Base-by-base conservation (phyloP, 2,797 vertebrate genomes). In the Silurus lanzhouensis region DNA sequence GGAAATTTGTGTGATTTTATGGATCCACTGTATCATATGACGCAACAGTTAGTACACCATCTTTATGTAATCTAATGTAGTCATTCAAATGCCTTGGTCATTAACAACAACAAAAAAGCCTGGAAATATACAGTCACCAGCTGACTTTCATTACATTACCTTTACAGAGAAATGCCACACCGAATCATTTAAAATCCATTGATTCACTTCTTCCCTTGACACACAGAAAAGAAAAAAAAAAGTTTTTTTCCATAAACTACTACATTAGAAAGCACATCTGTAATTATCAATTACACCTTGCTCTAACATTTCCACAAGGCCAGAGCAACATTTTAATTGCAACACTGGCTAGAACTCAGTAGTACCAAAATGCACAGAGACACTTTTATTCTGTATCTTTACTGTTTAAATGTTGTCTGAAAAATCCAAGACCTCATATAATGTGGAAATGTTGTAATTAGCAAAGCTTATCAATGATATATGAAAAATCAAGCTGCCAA, bases 111-210 rank as follows among this genome's bases (percentile, higher is more conserved):
- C 6, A 81, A 46, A 52, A 52, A 52, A 38, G 31, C 15, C 68
- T 82, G 79, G 61, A 86, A 70, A 15, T 22, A 48, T 57, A 80
- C n/a, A 48, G 63, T 61, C 60, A 71, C 66, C 82, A 86, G 81
- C 57, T 79, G 60, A 83, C n/a, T 48, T 79, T 44, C 20, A 61
- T 58, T 55, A 83, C 74, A 52, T 66, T 31, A 77, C 63, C 61
- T 85, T 83, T 86, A 68, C 57, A 72, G 82, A 81, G 46, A 80
- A 80, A 80, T 27, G 52, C 58, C 61, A 8, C 25, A 70, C 14
- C 15, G 52, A 61, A 52, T 48, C 75, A 64, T 86, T 83, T 83
- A 55, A 83, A 81, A 83, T 81, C 63, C 57, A 77, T 20, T 71
- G 0, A 85, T 67, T 46, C 66, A 85, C 55, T 64, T 83, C 60